A percentile compares a stretch with the other conserved stretches of the same genome.
phyloP scores from a whole-genome alignment of 2,888 invertebrate species.

The Mesopsocus fuscifrons region DNA sequence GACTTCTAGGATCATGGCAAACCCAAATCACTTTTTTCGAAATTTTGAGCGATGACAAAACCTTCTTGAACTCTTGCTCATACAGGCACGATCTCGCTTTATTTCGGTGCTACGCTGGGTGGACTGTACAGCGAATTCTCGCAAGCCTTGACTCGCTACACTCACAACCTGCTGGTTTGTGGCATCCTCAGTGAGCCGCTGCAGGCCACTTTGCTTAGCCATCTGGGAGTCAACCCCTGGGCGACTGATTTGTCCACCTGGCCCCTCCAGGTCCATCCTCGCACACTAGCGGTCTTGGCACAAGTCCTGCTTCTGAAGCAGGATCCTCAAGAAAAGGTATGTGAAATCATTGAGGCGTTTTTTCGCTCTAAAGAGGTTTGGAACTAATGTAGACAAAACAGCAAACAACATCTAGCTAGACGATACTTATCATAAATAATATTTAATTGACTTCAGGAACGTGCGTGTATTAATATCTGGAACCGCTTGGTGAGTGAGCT shows the following conservation, averaged over 20 bases:
- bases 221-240: conserved; percentile 57
- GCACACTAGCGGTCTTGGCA: conserved; percentile 64
- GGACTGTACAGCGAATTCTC: conserved; percentile 56
- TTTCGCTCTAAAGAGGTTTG: too few relatives aligned
- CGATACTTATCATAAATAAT: too few relatives aligned
- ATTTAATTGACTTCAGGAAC: conserved; percentile 45
- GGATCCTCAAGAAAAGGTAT: conserved; percentile 56
- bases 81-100: conserved; percentile 48
- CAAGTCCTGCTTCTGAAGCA: conserved; percentile 66
- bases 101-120: conserved; percentile 52
- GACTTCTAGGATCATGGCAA: too few relatives aligned
- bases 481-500: conserved; percentile 74
- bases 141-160: conserved; percentile 55
- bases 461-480: conserved; percentile 81
- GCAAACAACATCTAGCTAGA: too few relatives aligned
- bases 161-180: conserved; percentile 54
- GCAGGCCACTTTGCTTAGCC: conserved; percentile 49
- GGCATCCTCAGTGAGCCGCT: conserved; percentile 43
- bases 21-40: too few relatives aligned
- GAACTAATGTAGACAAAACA: too few relatives aligned
- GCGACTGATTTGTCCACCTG: conserved; percentile 34
- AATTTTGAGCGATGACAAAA: neutral
- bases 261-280: conserved; percentile 58
- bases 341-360: too few relatives aligned
- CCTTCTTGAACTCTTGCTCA: conserved; percentile 11